Evolutionary conservation across 2,888 invertebrate genomes (phyloP).

Genomic region (Cataglyphis cursor): DNA sequence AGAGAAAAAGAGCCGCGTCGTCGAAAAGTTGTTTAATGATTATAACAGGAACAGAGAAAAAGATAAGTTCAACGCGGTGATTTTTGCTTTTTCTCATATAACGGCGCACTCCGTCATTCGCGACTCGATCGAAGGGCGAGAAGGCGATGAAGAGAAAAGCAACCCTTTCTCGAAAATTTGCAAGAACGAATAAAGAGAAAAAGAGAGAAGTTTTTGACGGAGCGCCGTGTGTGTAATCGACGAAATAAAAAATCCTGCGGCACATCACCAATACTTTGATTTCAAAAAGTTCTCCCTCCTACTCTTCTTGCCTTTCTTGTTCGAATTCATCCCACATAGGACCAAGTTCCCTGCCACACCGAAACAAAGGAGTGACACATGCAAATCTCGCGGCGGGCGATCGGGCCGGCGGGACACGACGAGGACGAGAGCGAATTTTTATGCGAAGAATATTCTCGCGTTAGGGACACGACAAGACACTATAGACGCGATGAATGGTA

Average conservation of each 20-base stretch:
- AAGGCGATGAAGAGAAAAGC: background rate
- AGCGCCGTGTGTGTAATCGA: conserved; percentile 56
- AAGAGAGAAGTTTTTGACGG: conserved; percentile 20
- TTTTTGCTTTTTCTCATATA: conserved; percentile 24
- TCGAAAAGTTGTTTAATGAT: conserved; percentile 41
- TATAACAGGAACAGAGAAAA: background rate
- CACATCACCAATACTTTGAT: conserved; percentile 66
- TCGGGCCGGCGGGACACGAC: conserved; percentile 59
- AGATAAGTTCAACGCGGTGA: background rate
- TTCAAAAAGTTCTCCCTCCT: conserved; percentile 68
- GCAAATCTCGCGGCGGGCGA: conserved; percentile 72
- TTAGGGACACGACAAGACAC: conserved; percentile 1
- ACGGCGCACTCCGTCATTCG: conserved; percentile 10
- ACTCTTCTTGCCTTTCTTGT: conserved; percentile 70
- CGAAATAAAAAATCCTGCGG: conserved; percentile 57
- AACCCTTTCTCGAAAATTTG: conserved; percentile 40
- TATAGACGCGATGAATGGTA: background rate
- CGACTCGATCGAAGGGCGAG: background rate
- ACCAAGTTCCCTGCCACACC: conserved; percentile 80
- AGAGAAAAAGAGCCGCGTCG: conserved; percentile 45
- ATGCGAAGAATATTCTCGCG: conserved; percentile 15
- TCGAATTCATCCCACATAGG: conserved; percentile 77
- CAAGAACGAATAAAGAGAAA: conserved; percentile 27
- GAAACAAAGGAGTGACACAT: conserved; percentile 66
- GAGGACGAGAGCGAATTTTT: conserved; percentile 18